phyloP scores from a whole-genome alignment of 2,888 invertebrate genomes.

The Macaria liturata region DNA sequence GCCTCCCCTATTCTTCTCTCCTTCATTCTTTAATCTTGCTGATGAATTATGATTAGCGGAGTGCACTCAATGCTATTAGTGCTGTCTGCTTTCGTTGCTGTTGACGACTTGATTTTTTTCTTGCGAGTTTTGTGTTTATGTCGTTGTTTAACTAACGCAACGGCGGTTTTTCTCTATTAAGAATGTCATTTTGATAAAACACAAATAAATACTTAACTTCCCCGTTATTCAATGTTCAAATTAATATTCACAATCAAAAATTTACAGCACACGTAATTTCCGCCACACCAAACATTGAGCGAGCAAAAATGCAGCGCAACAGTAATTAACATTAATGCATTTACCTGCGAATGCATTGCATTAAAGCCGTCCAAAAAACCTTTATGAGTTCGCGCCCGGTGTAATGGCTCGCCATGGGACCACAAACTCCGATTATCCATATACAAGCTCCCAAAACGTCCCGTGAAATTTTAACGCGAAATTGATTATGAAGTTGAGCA shows the following conservation, averaged over 20 bases:
- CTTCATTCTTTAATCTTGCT: conserved; percentile 80
- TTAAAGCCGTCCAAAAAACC: conserved; percentile 77
- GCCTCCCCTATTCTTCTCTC: conserved; percentile 34
- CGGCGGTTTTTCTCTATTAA: too few species aligned
- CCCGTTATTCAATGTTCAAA: too few species aligned
- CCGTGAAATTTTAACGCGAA: conserved; percentile 80
- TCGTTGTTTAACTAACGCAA: too few species aligned
- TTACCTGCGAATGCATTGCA: conserved; percentile 65
- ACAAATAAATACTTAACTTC: too few species aligned
- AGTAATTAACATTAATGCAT: conserved; percentile 48
- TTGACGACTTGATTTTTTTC: conserved; percentile 56
- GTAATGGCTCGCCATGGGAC: conserved; percentile 79
- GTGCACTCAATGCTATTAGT: conserved; percentile 80
- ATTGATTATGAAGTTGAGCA: conserved; percentile 82
- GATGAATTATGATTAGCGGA: conserved; percentile 83
- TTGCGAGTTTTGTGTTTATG: conserved; percentile 5
- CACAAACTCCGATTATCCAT: conserved; percentile 82
- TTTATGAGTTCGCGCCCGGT: conserved; percentile 64
- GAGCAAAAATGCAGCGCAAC: conserved; percentile 30
- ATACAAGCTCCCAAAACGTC: conserved; percentile 75
- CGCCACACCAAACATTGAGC: conserved; percentile 5
- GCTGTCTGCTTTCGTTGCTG: conserved; percentile 59
- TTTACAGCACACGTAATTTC: not conserved
- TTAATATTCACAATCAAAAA: too few species aligned
- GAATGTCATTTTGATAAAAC: too few species aligned